Conservation (phyloP, 2,113 vertebrate genomes). For the Pelobates fuscus region DNA sequence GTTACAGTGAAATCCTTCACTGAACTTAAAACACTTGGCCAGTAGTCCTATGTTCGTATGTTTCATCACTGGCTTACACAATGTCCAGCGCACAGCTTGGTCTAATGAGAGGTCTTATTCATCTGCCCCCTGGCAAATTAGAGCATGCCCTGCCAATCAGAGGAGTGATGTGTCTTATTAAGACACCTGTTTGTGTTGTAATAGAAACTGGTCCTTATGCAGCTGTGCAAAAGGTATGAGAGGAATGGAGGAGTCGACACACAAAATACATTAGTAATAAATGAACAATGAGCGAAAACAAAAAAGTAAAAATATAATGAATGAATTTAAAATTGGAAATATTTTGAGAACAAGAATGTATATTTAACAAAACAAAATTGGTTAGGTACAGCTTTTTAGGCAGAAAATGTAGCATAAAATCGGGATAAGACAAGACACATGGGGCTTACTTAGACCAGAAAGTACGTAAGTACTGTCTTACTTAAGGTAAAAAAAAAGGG, state of each 20-base stretch:
- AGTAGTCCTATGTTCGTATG: slow-evolving; percentile 34
- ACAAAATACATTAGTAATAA: neutral
- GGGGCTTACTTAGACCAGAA: too few species aligned
- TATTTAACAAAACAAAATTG: too few species aligned
- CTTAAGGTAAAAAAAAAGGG: too few species aligned
- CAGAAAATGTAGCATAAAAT: too few species aligned
- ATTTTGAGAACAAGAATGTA: too few species aligned
- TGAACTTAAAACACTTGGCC: slow-evolving; percentile 26
- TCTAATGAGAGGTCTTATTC: slow-evolving; percentile 27
- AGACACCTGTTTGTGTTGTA: slow-evolving; percentile 47
- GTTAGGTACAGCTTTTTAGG: too few species aligned
- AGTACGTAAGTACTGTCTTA: too few species aligned
- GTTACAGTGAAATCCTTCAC: slow-evolving; percentile 14
- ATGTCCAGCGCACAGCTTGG: slow-evolving; percentile 49
- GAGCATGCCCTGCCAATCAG: slow-evolving; percentile 47
- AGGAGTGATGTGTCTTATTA: slow-evolving; percentile 54
- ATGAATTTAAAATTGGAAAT: neutral
- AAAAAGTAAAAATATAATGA: neutral
- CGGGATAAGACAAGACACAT: too few species aligned
- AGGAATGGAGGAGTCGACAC: slow-evolving; percentile 32
- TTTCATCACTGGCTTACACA: slow-evolving; percentile 16
- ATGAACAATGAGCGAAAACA: neutral
- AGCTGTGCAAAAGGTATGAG: slow-evolving; percentile 36
- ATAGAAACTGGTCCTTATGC: slow-evolving; percentile 47
- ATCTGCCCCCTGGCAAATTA: slow-evolving; percentile 49